Evolutionary conservation across 1,140 invertebrate species (phyloP), one percentile per base, ranked within the genome.

Genomic region (Tigriopus japonicus): DNA sequence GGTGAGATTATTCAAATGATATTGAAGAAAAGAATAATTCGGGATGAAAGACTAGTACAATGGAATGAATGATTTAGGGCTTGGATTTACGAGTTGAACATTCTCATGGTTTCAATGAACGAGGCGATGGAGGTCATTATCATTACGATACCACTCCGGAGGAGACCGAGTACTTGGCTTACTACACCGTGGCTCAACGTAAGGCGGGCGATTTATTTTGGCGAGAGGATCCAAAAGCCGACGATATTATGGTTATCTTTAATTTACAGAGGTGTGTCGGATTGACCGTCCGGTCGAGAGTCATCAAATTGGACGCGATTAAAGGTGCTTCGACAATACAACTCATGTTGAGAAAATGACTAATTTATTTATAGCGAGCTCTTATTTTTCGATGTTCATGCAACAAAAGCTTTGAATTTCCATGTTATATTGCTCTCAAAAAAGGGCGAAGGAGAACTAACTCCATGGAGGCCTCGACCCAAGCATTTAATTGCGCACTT

Each of bases 81-180:
- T 71, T 92, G 64, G 87, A 95, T 74, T 75, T 96, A 23, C 76
- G 91, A 65, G 77, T 92, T 35, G 89, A 95, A 71, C 91, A 97
- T 74, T 95, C 94, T 69, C 92, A 97, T 70, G 87, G 87, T 62
- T 93, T 86, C 12, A 49, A 49, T 17, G 21, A 49, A 3, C n/a
- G 21, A 5, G 86, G 86, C 68, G 72, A 81, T 67, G 92, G 86
- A 62, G 92, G 93, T 6, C 93, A 97, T 77, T 97, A 95, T 74
- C 91, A 96, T 71, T 84, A 84, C 69, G 93, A 96, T 73, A 87
- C 83, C 6, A 88, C 87, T 19, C 89, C 92, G 0, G 80, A 84
- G 14, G 76, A 71, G 24, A 87, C 83, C 1, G 81, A 87, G 69
- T 96, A 93, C 71, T 73, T 86, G 63, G 91, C 82, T 0, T 95